phyloP scores from a whole-genome alignment of 2,797 vertebrate species.

The Poecilia wingei region DNA sequence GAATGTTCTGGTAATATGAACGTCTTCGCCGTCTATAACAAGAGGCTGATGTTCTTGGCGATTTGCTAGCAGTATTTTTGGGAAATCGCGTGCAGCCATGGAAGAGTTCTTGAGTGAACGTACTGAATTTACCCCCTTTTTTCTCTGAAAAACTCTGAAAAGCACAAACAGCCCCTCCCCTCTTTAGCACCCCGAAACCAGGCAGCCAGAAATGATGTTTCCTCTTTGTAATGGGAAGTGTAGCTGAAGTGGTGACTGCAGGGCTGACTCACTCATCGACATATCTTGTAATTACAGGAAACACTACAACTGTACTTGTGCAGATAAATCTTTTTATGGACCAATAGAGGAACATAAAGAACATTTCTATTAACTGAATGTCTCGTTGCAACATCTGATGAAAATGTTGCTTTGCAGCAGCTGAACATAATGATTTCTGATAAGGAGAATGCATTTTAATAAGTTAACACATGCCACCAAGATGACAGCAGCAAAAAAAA shows the following conservation, averaged over 20 bases:
- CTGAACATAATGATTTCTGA: not conserved
- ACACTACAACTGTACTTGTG: conserved; percentile 36
- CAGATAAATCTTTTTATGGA: conserved; percentile 27
- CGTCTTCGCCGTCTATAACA: conserved; percentile 6
- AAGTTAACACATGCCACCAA: not conserved
- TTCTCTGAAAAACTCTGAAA: conserved; percentile 22
- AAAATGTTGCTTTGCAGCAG: not conserved
- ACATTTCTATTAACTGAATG: conserved; percentile 6
- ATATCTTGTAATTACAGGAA: conserved; percentile 67
- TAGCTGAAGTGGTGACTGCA: conserved; percentile 53
- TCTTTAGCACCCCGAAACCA: conserved; percentile 69
- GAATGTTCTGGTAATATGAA: not conserved
- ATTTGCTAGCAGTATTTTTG: conserved; percentile 11
- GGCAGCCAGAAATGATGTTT: conserved; percentile 68
- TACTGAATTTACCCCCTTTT: conserved; percentile 23
- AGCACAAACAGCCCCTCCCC: conserved; percentile 51
- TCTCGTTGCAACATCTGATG: not conserved
- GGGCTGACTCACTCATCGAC: conserved; percentile 65
- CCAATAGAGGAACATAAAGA: not conserved
- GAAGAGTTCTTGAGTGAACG: conserved; percentile 11
- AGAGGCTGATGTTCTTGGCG: conserved; percentile 9
- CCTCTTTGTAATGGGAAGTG: conserved; percentile 85
- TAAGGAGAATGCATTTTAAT: not conserved
- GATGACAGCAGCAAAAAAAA: not conserved
- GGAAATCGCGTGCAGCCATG: conserved; percentile 3